Conservation (phyloP, 2,797 vertebrate genomes). For the Nasua narica region DNA sequence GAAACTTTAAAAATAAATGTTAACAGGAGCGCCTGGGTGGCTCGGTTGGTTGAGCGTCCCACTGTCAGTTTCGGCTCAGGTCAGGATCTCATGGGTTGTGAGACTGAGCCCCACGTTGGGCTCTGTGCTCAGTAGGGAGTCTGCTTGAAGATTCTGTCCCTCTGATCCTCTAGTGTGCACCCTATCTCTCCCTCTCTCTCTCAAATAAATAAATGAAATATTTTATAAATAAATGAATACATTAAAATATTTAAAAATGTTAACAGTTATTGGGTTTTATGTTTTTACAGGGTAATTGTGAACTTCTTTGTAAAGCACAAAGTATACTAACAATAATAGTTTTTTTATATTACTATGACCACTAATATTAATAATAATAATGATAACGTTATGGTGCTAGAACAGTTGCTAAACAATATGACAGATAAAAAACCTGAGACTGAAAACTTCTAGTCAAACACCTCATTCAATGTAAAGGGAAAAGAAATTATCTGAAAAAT, state of each 20-base stretch:
- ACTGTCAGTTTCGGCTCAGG: too few relatives aligned
- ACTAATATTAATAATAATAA: background rate
- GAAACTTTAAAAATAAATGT: background rate
- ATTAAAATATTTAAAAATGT: too few relatives aligned
- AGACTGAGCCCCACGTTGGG: too few relatives aligned
- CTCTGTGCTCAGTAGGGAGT: too few relatives aligned
- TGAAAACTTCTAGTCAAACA: background rate
- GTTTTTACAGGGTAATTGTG: background rate
- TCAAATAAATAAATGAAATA: background rate
- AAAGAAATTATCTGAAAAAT: background rate
- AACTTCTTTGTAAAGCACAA: background rate
- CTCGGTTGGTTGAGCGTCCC: too few relatives aligned
- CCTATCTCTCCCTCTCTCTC: background rate
- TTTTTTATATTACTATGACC: background rate
- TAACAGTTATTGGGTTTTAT: background rate
- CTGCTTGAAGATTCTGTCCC: too few relatives aligned
- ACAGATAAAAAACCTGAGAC: background rate
- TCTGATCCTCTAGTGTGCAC: background rate
- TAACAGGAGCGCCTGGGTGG: background rate
- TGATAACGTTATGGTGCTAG: background rate
- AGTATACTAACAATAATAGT: background rate
- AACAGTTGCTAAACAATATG: background rate
- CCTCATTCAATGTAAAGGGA: background rate
- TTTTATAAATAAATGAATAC: background rate
- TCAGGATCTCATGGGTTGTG: too few relatives aligned